phyloP scores from a whole-genome alignment of 2,797 vertebrate genomes.

The Steatocranus sp. region DNA sequence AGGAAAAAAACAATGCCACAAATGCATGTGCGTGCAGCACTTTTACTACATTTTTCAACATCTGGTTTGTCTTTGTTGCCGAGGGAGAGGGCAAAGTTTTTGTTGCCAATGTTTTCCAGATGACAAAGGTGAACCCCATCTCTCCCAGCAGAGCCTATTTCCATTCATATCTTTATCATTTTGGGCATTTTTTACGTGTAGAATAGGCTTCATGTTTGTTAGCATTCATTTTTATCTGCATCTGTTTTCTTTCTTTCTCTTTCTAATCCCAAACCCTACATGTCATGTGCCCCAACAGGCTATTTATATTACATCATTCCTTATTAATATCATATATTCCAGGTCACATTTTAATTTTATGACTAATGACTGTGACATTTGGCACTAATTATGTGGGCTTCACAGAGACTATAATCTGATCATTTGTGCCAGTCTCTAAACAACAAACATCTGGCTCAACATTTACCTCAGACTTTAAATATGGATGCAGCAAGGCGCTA shows the following conservation, averaged over 20 bases:
- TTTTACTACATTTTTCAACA: slow-evolving; percentile 18
- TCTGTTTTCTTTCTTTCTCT: not conserved
- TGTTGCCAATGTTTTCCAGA: not conserved
- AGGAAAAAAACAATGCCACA: not conserved
- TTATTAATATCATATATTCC: not conserved
- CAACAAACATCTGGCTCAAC: not conserved
- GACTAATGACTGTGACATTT: not conserved
- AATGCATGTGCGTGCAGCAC: not conserved
- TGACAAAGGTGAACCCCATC: not conserved
- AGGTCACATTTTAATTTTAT: not conserved
- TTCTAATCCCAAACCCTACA: not conserved
- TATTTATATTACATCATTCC: not conserved
- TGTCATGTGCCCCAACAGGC: not conserved
- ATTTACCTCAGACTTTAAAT: not conserved
- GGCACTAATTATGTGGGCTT: not conserved
- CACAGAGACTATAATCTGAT: not conserved
- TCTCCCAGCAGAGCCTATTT: not conserved
- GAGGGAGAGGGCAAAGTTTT: not conserved
- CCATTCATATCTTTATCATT: not conserved
- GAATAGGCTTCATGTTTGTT: not conserved
- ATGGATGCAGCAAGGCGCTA: not conserved
- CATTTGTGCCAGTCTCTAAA: not conserved
- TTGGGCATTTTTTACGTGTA: not conserved
- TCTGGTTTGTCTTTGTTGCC: slow-evolving; percentile 17
- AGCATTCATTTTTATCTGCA: not conserved